phyloP scores from a whole-genome alignment of 2,113 vertebrate genomes.

The Macquaria ambigua region DNA sequence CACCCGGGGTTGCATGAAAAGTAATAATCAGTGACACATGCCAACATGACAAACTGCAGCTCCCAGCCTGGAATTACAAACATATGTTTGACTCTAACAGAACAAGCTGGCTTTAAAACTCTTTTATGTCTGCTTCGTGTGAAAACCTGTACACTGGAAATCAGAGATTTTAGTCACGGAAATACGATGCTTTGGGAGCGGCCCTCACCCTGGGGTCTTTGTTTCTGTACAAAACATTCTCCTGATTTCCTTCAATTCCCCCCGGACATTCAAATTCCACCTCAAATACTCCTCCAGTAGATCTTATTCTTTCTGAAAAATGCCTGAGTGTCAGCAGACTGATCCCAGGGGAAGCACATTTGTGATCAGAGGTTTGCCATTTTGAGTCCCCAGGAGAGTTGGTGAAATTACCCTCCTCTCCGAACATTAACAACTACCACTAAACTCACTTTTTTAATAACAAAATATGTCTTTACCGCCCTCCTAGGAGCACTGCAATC shows the following conservation, averaged over 20 bases:
- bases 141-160: too few relatives aligned
- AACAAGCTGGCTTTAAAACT: background rate
- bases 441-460: background rate
- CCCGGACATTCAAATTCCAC: background rate
- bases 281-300: background rate
- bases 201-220: background rate
- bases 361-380: background rate
- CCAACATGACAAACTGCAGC: background rate
- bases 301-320: background rate
- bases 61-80: background rate
- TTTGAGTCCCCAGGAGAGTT: background rate
- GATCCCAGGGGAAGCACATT: too few relatives aligned
- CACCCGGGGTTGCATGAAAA: background rate
- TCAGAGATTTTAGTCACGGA: background rate
- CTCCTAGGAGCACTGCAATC: background rate
- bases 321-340: background rate
- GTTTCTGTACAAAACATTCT: constrained; percentile 4
- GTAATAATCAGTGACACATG: constrained; percentile 9
- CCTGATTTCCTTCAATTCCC: background rate
- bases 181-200: constrained; percentile 17
- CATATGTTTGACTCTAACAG: background rate
- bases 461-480: background rate
- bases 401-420: background rate
- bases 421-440: background rate
- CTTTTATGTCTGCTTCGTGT: background rate